Conservation (phyloP, 2,888 invertebrate genomes). For the Hyposoter dolosus region DNA sequence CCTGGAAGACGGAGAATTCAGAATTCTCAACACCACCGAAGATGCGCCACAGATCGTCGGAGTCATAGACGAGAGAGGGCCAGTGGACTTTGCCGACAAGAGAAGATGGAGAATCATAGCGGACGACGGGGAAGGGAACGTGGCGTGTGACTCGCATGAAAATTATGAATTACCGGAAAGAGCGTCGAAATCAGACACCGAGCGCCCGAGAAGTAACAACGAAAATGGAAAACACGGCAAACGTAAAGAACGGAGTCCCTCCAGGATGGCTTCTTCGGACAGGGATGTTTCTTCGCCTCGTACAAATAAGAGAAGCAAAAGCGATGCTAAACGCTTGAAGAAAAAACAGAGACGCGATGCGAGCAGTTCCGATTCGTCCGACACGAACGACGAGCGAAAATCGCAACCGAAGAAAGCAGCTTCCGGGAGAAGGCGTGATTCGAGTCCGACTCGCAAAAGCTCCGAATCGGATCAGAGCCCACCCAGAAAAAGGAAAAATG, state of each 20-base stretch:
- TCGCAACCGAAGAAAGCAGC: slow-evolving; percentile 29
- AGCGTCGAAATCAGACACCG: not conserved
- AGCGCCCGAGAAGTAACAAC: not conserved
- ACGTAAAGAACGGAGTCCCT: not conserved
- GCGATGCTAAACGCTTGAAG: not conserved
- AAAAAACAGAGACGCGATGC: slow-evolving; percentile 30
- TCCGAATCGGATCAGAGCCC: slow-evolving; percentile 77
- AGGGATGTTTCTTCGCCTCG: slow-evolving; percentile 41
- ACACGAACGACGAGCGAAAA: slow-evolving; percentile 75
- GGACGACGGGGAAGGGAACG: slow-evolving; percentile 78
- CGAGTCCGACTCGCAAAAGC: slow-evolving; percentile 1
- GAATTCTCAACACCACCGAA: slow-evolving; percentile 91
- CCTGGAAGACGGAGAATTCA: slow-evolving; percentile 88
- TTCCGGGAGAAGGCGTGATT: not conserved
- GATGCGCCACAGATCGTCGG: slow-evolving; percentile 96
- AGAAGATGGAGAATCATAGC: slow-evolving; percentile 83
- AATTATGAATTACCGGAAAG: not conserved
- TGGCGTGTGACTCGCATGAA: slow-evolving; percentile 67
- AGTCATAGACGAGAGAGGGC: slow-evolving; percentile 91
- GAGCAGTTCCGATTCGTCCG: slow-evolving; percentile 69
- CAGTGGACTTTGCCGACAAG: slow-evolving; percentile 79
- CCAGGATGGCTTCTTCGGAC: slow-evolving; percentile 24
- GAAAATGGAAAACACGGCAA: not conserved
- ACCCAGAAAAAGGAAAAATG: slow-evolving; percentile 73
- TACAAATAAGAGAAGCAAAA: not conserved